Evolutionary conservation across 2,113 vertebrate species (phyloP).

Genomic region (Limnothrissa miodon): DNA sequence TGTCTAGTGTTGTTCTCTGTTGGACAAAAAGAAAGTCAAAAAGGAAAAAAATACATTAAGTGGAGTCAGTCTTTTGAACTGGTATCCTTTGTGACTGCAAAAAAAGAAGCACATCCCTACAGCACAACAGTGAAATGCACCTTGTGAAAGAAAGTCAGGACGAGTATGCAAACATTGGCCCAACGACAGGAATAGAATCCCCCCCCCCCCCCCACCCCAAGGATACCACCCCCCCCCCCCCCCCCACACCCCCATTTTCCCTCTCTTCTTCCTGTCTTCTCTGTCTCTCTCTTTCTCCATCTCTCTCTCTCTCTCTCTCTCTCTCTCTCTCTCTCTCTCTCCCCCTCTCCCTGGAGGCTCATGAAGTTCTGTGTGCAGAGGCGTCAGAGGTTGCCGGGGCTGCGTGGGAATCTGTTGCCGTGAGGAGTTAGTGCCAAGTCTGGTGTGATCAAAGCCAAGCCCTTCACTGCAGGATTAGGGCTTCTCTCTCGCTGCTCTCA

Average conservation of each 20-base stretch:
- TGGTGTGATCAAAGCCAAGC: slow-evolving; percentile 25
- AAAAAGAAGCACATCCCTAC: slow-evolving; percentile 59
- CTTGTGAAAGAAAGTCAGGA: slow-evolving; percentile 49
- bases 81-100: slow-evolving; percentile 53
- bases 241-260: too few relatives aligned
- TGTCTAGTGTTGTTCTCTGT: slow-evolving; percentile 49
- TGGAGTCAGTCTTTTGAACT: slow-evolving; percentile 54
- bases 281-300: background rate
- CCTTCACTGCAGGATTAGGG: background rate
- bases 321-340: too few relatives aligned
- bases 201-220: background rate
- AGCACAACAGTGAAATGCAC: slow-evolving; percentile 54
- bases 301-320: background rate
- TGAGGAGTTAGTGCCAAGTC: background rate
- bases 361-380: background rate
- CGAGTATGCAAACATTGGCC: slow-evolving; percentile 20
- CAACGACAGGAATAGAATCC: background rate
- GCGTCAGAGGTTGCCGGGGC: background rate
- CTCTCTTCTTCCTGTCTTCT: background rate
- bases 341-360: background rate
- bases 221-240: too few relatives aligned
- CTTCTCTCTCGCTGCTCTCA: background rate
- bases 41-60: slow-evolving; percentile 11
- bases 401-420: slow-evolving; percentile 15
- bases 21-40: slow-evolving; percentile 29